Percentiles rank a stretch among this genome's conserved stretches.
Evolutionary conservation across 2,113 vertebrate species (phyloP).

Genomic region (Trichechus manatus): DNA sequence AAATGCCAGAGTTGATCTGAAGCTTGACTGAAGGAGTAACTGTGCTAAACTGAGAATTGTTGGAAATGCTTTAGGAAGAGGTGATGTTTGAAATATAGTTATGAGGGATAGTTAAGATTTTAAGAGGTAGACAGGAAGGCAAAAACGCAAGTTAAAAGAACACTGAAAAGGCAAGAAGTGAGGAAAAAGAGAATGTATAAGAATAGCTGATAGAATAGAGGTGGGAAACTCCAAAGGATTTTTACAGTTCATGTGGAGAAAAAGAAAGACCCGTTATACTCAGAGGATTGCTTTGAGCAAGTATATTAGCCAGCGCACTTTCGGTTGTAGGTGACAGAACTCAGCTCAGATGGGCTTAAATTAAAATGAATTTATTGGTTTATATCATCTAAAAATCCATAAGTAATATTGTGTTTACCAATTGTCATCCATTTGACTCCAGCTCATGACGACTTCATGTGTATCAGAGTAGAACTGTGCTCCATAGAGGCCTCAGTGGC

Average conservation of each 20-base stretch:
- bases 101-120: slow-evolving; percentile 12
- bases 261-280: slow-evolving; percentile 43
- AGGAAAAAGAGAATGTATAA: neutral
- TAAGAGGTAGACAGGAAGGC: neutral
- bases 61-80: slow-evolving; percentile 21
- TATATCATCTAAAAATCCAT: slow-evolving; percentile 28
- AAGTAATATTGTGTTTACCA: neutral
- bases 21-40: neutral
- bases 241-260: slow-evolving; percentile 49
- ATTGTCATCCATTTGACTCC: too few species aligned
- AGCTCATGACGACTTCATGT: too few species aligned
- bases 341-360: neutral
- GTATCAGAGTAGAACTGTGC: too few species aligned
- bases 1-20: neutral
- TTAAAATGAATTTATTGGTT: slow-evolving; percentile 36
- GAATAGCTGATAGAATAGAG: slow-evolving; percentile 11
- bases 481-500: too few species aligned
- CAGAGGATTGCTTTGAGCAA: slow-evolving; percentile 25
- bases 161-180: neutral
- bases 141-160: slow-evolving; percentile 19
- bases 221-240: neutral
- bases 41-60: neutral
- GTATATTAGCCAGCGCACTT: neutral
- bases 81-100: slow-evolving; percentile 28
- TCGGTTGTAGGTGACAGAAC: neutral